Evolutionary conservation across 1,140 invertebrate species (phyloP), one percentile per base, ranked within the genome.

Genomic region (Hyles vespertilio): DNA sequence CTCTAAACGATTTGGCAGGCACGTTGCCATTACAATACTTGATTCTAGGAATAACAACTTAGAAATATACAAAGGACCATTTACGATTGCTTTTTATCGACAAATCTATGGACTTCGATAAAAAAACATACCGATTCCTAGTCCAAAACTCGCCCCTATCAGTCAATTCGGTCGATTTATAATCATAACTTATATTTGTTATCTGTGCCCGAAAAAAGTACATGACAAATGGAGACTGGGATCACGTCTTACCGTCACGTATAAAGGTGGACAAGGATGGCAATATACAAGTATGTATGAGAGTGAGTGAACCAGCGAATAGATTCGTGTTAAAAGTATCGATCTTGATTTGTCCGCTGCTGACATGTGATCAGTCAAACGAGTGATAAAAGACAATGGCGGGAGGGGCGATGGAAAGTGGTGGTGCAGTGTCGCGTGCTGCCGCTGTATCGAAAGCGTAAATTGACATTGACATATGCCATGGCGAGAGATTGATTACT

Each of bases 271-370:
- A 80, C 44, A 8, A 59, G 56, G 72, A 74, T 46, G 47, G 53
- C 51, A 50, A 68, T 69, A 60, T 12, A 7, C 40, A 58, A 52
- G 56, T 32, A 40, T 36, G 12, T 52, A 33, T 50, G 36, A 49
- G 72, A 52, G 63, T 22, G 69, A 75, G 45, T 61, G 70, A 60
- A 76, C 74, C 40, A 52, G 61, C 59, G 51, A 32, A 61, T 62
- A 63, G 60, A 66, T 75, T 79, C 72, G 69, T 81, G 82, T 84
- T 84, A 82, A 76, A 72, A 81, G 79, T 85, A 86, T 86, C 70
- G 77, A 86, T 86, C 82, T 84, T 78, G 82, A 85, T 85, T 85
- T 79, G 82, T 77, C 81, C 69, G 63, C 56, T 72, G 83, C 77
- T 81, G 83, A 84, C 83, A 84, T 78, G 79, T 75, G 74, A 86